A percentile compares a stretch with the other conserved stretches of the same genome.
These are phyloP conservation scores for Lepisosteus oculatus DNA, from an alignment of 2,113 vertebrate genomes.

Conservation along the genomic window DNA sequence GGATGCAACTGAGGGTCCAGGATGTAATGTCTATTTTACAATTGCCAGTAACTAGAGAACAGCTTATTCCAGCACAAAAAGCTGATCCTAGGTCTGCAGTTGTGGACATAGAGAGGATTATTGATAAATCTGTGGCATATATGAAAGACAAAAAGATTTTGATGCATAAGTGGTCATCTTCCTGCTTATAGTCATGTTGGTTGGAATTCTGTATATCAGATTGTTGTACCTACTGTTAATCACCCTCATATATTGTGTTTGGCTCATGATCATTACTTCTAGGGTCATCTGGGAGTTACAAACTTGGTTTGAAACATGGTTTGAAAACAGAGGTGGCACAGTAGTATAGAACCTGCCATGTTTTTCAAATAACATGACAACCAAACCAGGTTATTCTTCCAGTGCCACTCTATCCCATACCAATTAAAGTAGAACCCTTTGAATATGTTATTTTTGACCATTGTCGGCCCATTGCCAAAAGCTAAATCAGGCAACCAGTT, in stretches of 20 bases:
- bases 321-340: not conserved
- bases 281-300: not conserved
- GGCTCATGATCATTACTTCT: not conserved
- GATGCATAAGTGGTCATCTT: not conserved
- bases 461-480: not conserved
- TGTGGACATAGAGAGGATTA: not conserved
- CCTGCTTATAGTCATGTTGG: not conserved
- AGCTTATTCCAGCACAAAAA: not conserved
- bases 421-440: not conserved
- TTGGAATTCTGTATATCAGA: not conserved
- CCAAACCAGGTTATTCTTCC: not conserved
- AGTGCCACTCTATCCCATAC: not conserved
- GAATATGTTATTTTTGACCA: not conserved
- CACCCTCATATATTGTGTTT: not conserved
- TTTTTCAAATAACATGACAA: not conserved
- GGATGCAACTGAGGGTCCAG: no score
- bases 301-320: conserved; percentile 1
- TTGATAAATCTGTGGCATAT: not conserved
- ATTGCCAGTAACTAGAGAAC: not conserved
- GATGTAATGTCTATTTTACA: no score
- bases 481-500: not conserved
- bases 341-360: not conserved
- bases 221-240: not conserved
- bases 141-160: not conserved
- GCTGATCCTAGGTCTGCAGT: not conserved